Percentiles rank a stretch among this genome's conserved stretches.
Conservation (phyloP, 2,113 vertebrate genomes). For the Aldabrachelys gigantea region DNA sequence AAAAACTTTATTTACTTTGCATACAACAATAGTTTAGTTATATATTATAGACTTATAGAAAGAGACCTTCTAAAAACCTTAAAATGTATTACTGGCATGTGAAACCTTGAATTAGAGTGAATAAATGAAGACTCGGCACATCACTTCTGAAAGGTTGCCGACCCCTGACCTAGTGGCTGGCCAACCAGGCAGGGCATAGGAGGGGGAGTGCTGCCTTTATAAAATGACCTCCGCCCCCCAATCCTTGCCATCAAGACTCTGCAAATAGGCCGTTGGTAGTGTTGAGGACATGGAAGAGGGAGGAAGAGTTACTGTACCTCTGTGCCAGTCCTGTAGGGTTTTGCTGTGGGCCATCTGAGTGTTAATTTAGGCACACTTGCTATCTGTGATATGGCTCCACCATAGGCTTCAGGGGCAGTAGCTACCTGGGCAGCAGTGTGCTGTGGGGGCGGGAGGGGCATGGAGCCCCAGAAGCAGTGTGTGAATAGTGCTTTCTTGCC, state of each 20-base stretch:
- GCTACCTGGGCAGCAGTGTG: neutral
- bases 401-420: neutral
- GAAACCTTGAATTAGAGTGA: too few species aligned
- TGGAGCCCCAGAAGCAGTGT: accelerated
- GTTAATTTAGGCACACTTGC: accelerated
- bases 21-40: too few species aligned
- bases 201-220: neutral
- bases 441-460: accelerated
- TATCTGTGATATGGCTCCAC: neutral
- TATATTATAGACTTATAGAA: too few species aligned
- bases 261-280: accelerated
- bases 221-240: neutral
- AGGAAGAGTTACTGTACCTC: neutral
- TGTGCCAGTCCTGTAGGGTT: accelerated
- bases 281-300: accelerated
- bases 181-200: neutral
- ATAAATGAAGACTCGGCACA: too few species aligned
- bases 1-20: too few species aligned
- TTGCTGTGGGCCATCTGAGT: neutral
- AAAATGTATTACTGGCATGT: too few species aligned
- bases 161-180: neutral
- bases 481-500: neutral
- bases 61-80: too few species aligned
- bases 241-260: neutral
- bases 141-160: too few species aligned